Base-by-base conservation (phyloP, 2,888 invertebrate genomes). In the Odiellus spinosus region DNA sequence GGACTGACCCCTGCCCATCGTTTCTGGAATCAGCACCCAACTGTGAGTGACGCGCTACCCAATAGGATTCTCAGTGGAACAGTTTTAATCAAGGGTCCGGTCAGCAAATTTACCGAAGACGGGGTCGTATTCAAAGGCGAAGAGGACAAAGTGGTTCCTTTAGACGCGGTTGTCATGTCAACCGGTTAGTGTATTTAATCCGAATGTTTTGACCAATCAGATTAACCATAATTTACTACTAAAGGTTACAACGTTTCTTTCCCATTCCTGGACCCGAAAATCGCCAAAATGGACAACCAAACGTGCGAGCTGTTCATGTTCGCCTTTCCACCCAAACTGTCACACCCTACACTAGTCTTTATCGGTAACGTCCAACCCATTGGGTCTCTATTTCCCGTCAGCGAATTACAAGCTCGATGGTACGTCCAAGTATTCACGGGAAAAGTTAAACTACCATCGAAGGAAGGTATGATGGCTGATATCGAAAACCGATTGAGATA, bases 391-490 rank as follows among this genome's bases (percentile, higher is more conserved):
- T 64, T 66, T 59, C 69, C 70, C 0, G 64, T 69, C 1, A 59
- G 64, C n/a, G 71, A 71, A 53, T 56, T 70, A 56, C 71, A 71
- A 55, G 63, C 66, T 34, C 59, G 70, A 6, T 61, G 69, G 53
- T 69, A 66, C 39, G 60, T 61, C 0, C 56, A 58, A 35, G 59
- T 68, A 60, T 64, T 46, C 63, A 63, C 14, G 52, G 56, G 5
- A 45, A 56, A n/a, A 18, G 43, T 52, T 3, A 26, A 45, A 15
- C 48, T 52, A 17, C 50, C 49, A 10, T 46, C 46, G 26, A 49
- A 48, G 40, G 51, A 50, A 1, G 51, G 48, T 17, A 49, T 50
- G 50, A 12, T 46, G 5, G 40, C 43, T 2, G 45, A 53, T n/a
- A 45, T 51, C 3, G 34, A 26, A 11, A 51, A 48, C 14, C 46